A percentile compares a stretch with the other conserved stretches of the same genome.
phyloP scores from a whole-genome alignment of 2,888 invertebrate species.

The Cantharis rustica region DNA sequence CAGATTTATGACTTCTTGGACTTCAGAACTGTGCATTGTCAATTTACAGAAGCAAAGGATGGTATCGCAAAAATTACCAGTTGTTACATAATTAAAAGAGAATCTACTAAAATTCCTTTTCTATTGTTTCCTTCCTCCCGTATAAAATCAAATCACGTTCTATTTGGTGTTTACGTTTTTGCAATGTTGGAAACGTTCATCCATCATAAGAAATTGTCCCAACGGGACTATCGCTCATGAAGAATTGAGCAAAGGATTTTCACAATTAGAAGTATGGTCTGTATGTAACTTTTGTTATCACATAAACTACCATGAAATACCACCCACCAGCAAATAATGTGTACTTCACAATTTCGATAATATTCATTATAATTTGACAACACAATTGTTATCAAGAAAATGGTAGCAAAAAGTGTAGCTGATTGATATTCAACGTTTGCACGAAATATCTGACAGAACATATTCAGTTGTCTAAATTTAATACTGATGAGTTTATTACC shows the following conservation, averaged over 20 bases:
- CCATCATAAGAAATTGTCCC: conserved; percentile 31
- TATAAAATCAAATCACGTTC: background rate
- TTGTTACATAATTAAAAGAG: background rate
- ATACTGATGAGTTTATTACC: conserved; percentile 23
- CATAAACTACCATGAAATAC: conserved; percentile 21
- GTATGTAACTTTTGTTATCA: conserved; percentile 13
- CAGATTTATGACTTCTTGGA: conserved; percentile 23
- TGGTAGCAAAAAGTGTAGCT: background rate
- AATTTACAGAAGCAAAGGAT: background rate
- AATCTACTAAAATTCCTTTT: background rate
- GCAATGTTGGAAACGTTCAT: conserved; percentile 14
- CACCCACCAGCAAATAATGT: conserved; percentile 12
- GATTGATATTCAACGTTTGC: background rate
- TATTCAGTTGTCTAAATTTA: conserved; percentile 7
- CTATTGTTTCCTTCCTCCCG: background rate
- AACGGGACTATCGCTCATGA: conserved; percentile 34
- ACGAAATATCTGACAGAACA: background rate
- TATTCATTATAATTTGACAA: background rate
- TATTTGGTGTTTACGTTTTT: conserved; percentile 14
- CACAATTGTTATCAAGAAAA: background rate
- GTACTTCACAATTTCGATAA: conserved; percentile 11
- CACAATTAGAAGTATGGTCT: conserved; percentile 23
- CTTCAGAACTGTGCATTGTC: background rate
- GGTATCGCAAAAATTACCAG: background rate
- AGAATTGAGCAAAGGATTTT: conserved; percentile 14